phyloP scores from a whole-genome alignment of 2,113 vertebrate genomes.

The Rhombomys opimus region DNA sequence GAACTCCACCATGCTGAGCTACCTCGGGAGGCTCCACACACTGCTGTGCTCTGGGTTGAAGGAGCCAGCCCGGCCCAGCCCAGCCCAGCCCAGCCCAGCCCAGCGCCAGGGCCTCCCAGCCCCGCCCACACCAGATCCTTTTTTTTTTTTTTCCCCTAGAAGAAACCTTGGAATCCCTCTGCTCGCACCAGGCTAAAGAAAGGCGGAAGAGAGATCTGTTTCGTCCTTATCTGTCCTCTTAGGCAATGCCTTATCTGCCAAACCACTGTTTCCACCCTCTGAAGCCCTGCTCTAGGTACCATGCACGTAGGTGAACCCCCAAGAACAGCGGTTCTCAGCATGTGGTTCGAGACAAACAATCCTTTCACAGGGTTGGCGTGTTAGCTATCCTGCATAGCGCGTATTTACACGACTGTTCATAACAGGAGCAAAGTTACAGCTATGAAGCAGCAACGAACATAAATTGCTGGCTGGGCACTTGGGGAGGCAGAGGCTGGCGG shows the following conservation, averaged over 20 bases:
- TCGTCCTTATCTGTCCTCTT: not conserved
- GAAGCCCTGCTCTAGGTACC: not conserved
- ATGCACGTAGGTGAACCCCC: not conserved
- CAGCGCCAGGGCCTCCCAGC: not conserved
- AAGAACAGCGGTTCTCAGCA: not conserved
- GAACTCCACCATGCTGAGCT: slow-evolving; percentile 85
- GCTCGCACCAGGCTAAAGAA: not conserved
- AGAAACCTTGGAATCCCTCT: slow-evolving; percentile 65
- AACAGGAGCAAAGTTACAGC: not conserved
- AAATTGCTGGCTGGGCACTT: not conserved
- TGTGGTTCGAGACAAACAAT: not conserved
- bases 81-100: not conserved
- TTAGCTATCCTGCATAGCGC: not conserved
- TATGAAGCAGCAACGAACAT: not conserved
- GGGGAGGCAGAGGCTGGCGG: too few species aligned
- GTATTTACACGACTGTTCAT: not conserved
- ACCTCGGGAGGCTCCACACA: not conserved
- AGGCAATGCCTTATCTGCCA: not conserved
- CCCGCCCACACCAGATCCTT: not conserved
- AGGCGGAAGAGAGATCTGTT: not conserved
- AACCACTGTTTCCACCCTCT: not conserved
- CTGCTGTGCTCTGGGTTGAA: not conserved
- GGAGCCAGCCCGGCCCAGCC: not conserved
- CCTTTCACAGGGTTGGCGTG: not conserved
- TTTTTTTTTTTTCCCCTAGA: not conserved